Evolutionary conservation across 92 coral and sea anemone genomes (phyloP), one percentile per base, ranked within the genome.

Genomic region (Epizoanthus rinbou): DNA sequence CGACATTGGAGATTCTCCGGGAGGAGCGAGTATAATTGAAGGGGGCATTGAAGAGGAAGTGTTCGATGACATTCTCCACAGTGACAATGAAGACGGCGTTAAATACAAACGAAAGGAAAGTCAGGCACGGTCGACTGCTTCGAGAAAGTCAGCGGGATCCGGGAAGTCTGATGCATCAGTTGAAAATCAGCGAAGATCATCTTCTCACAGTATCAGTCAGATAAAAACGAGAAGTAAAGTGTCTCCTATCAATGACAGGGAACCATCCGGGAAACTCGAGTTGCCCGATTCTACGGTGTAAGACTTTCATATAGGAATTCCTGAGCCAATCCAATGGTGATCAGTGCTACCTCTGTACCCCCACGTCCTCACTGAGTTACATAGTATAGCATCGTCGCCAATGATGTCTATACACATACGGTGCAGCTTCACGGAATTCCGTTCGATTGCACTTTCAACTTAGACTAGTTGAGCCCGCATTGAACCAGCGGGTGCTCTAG

Each of bases 41-140:
- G 57, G 86, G n/a, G 85, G 86, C 69, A 89, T 80, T n/a, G 93
- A 81, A 22, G 89, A 91, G 15, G 97, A 93, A n/a, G 89, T 81
- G 23, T 54, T 93, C 70, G 85, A 90, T 35, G 98, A 93, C 37
- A 89, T 91, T n/a, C 81, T 91, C 28, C 86, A 89, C 52, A 93
- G 95, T 67, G 98, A 93, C 22, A 94, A 92, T 60, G 98, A 93
- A 73, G 84, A 81, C 22, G 45, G 5, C 17, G 70, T 76, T 17
- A 73, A 73, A 13, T 82, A 80, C 57, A 82, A 85, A 23, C 66
- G 84, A 69, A 86, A 80, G 28, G 57, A 84, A 31, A 60, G 58
- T 59, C 56, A 37, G 33, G 50, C 82, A 0, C 22, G 82, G 82
- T 76, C 82, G 53, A 24, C 52, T 19, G 82, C 70, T 19, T 78